Conservation (phyloP, 92 coral and sea anemone species). For the Epizoanthus ramosus region DNA sequence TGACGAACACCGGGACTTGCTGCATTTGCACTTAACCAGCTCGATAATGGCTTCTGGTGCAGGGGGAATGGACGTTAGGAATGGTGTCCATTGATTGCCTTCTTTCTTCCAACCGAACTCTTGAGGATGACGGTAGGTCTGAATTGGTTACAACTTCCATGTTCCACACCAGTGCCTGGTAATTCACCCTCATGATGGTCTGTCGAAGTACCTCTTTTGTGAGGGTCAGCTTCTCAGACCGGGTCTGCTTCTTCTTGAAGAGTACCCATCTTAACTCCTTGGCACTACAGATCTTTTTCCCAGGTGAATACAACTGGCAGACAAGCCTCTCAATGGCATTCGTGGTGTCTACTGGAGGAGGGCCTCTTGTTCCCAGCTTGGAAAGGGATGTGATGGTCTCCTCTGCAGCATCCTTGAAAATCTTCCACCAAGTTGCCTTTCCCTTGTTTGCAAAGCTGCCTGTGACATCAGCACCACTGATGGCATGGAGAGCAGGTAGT, state of each 20-base stretch:
- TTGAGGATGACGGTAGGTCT: conserved; percentile 13
- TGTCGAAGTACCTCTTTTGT: conserved; percentile 42
- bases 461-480: conserved; percentile 52
- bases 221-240: conserved; percentile 52
- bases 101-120: conserved; percentile 32
- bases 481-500: conserved; percentile 47
- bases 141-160: conserved; percentile 32
- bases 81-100: conserved; percentile 44
- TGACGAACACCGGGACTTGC: conserved; percentile 23
- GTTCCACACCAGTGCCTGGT: conserved; percentile 48
- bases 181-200: conserved; percentile 37
- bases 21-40: conserved; percentile 34
- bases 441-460: conserved; percentile 49
- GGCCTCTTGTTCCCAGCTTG: conserved; percentile 28
- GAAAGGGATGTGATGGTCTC: conserved; percentile 39
- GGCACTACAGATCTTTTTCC: conserved; percentile 17
- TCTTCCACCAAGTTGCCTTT: conserved; percentile 51
- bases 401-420: conserved; percentile 7
- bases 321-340: conserved; percentile 51
- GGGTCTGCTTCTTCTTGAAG: conserved; percentile 54
- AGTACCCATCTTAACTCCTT: conserved; percentile 55
- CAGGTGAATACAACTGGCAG: conserved; percentile 42
- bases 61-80: conserved; percentile 42
- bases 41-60: conserved; percentile 43
- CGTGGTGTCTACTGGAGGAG: conserved; percentile 34